These are phyloP conservation scores for Diorhabda carinulata DNA, from an alignment of 1,140 invertebrate genomes.

Conservation along the genomic window DNA sequence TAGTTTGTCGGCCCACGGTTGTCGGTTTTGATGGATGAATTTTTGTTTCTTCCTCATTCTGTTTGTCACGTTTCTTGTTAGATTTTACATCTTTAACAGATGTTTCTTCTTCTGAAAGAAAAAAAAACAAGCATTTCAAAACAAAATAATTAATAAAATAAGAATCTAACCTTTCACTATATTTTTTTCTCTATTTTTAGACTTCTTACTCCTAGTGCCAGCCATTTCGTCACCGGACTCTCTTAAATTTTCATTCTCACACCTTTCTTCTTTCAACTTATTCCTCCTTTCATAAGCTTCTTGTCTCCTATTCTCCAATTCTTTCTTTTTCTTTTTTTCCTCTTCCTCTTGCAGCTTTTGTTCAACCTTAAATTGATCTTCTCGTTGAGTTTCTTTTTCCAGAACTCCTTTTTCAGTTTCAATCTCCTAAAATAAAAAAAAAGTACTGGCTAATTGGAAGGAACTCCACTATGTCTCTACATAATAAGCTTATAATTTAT, in stretches of 20 bases:
- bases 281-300: slow-evolving; percentile 33
- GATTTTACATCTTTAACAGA: slow-evolving; percentile 20
- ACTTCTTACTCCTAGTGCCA: slow-evolving; percentile 34
- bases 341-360: slow-evolving; percentile 19
- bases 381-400: slow-evolving; percentile 26
- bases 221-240: slow-evolving; percentile 36
- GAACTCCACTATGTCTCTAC: too few relatives aligned
- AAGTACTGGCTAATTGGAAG: slow-evolving; percentile 26
- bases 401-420: slow-evolving; percentile 38
- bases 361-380: not conserved
- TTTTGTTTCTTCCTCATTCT: slow-evolving; percentile 6
- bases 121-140: not conserved
- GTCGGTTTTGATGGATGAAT: slow-evolving; percentile 20
- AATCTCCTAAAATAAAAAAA: not conserved
- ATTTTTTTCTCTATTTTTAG: slow-evolving; percentile 32
- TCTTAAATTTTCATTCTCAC: slow-evolving; percentile 29
- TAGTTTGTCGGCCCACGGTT: slow-evolving; percentile 69
- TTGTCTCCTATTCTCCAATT: slow-evolving; percentile 23
- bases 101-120: slow-evolving; percentile 10
- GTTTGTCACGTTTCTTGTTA: slow-evolving; percentile 5
- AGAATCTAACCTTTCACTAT: not conserved
- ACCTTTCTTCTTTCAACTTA: slow-evolving; percentile 26
- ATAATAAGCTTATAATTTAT: not conserved
- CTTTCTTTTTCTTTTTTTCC: slow-evolving; percentile 37
- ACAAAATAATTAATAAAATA: not conserved